phyloP scores from a whole-genome alignment of 2,888 invertebrate genomes.

The Rosalia funebris region DNA sequence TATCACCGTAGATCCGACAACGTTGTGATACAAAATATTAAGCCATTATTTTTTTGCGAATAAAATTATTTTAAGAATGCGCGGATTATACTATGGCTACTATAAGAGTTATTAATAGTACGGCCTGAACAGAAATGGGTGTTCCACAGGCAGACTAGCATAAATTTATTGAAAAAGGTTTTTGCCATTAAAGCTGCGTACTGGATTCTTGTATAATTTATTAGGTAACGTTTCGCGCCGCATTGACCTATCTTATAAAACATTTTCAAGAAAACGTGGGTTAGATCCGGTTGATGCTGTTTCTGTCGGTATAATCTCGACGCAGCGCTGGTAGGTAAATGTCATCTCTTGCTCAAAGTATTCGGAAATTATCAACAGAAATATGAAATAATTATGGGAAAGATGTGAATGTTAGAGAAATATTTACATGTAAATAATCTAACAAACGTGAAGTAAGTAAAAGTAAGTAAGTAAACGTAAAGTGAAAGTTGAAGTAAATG shows the following conservation, averaged over 20 bases:
- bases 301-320: not conserved
- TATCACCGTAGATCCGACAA: not conserved
- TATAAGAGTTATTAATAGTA: too few species aligned
- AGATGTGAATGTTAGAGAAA: not conserved
- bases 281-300: not conserved
- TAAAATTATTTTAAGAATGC: too few species aligned
- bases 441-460: too few species aligned
- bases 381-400: not conserved
- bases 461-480: too few species aligned
- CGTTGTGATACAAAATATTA: too few species aligned
- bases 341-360: too few species aligned
- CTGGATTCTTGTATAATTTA: conserved; percentile 2
- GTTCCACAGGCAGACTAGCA: not conserved
- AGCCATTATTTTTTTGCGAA: too few species aligned
- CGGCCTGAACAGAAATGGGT: not conserved
- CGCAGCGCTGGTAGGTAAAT: not conserved
- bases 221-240: not conserved
- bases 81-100: too few species aligned
- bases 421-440: too few species aligned
- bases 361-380: too few species aligned
- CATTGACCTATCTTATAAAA: not conserved
- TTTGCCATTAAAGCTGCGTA: not conserved
- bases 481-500: too few species aligned
- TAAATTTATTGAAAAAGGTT: not conserved
- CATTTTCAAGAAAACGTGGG: conserved; percentile 1